Base-by-base conservation (phyloP, 2,888 invertebrate genomes). In the Thyatira batis region DNA sequence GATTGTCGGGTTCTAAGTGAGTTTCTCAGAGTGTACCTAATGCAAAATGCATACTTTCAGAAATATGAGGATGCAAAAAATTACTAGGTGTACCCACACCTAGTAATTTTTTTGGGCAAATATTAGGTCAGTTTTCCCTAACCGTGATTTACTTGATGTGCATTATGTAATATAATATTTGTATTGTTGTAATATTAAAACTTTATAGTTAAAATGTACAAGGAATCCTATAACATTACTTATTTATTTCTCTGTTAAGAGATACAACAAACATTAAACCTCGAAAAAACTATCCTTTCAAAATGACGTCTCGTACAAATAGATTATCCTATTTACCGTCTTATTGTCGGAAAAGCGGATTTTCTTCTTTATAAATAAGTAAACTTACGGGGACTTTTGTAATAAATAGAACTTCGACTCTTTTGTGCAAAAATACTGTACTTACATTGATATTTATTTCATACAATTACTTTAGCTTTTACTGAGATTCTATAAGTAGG, bases 281-380 rank as follows among this genome's bases (percentile, higher is more conserved):
- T n/a, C 11, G 5, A 13, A 20, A 28, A 28, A 48, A 28, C 28
- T 27, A 48, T 48, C 9, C 27, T 28, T 48, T 17, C 27, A 11
- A 48, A 27, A 48, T 17, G 27, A 20, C 17, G 8, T n/a, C 5
- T 25, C 13, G 3, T 25, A 25, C 13, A 45, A 23, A 45, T 25
- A 20, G 48, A 10, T 27, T 28, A 48, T 48, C 48, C 48, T 28
- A 20, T 20, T 28, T 17, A 27, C 11, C 46, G 27, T 46, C 46
- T 27, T 48, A 48, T 48, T 20, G 28, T 28, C 27, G 25, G 5
- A 27, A 27, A 48, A 48, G 27, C 27, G 9, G 28, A 48, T 48
- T 48, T 48, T 8, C 28, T 48, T 27, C 27, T 46, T 48, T 27
- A 9, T 27, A 48, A 48, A 48, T 48, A 27, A 27, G 27, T 28